phyloP scores from a whole-genome alignment of 2,888 invertebrate species.

The Frankliniella intonsa region DNA sequence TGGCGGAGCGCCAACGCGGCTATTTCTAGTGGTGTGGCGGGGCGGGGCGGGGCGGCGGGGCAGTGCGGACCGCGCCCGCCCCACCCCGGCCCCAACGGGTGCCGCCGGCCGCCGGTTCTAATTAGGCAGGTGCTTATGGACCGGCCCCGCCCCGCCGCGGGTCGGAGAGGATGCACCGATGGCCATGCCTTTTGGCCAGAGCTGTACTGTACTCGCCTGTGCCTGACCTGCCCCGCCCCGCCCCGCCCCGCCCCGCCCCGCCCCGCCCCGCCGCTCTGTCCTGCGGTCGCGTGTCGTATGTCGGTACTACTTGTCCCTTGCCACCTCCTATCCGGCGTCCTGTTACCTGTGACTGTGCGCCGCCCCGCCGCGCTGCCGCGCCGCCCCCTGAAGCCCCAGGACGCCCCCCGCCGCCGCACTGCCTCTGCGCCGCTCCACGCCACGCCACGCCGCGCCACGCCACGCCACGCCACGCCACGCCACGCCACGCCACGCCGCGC shows the following conservation, averaged over 20 bases:
- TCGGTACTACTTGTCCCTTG: constrained; percentile 1
- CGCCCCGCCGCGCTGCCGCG: too few relatives aligned
- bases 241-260: background rate
- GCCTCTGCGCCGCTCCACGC: background rate
- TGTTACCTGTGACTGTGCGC: background rate
- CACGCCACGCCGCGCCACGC: background rate
- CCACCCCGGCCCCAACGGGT: background rate
- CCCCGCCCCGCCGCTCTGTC: background rate
- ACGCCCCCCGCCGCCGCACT: background rate
- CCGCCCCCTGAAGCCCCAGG: background rate
- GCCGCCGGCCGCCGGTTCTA: background rate
- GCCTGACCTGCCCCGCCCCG: background rate
- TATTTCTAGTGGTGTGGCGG: background rate
- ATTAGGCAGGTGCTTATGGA: background rate
- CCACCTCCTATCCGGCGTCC: background rate
- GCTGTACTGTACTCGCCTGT: background rate
- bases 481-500: background rate
- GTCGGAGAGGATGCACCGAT: too few relatives aligned
- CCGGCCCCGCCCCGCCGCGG: too few relatives aligned
- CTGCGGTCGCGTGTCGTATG: background rate
- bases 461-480: background rate
- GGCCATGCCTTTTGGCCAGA: background rate
- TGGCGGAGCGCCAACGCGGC: background rate
- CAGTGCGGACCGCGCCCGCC: background rate
- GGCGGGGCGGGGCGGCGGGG: background rate